Base-by-base conservation (phyloP, 2,888 invertebrate genomes). In the Colletes collaris region DNA sequence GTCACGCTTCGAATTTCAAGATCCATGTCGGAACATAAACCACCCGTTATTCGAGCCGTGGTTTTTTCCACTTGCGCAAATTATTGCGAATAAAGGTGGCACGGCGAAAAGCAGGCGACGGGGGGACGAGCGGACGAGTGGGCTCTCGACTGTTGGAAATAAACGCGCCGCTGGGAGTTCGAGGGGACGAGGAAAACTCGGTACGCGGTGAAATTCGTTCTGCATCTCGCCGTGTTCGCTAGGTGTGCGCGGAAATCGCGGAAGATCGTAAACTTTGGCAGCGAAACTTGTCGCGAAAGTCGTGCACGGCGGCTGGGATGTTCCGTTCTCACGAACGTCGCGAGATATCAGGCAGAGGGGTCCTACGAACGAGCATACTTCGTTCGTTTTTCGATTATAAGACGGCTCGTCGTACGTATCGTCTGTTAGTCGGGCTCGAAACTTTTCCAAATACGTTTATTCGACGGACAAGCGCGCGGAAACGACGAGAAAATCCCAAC, bases 321-420 rank as follows among this genome's bases (percentile, higher is more conserved):
- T 40, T 40, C 40, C 40, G 40, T 40, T 40, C 40, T 40, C 40
- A 40, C 40, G 40, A 40, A 40, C 40, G 6, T 40, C 40, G 37
- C 8, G 7, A 0, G 19, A 66, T 11, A 16, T 4, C 2, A 6
- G 74, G 63, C 63, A 10, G 59, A 76, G 58, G 62, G 64, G 49
- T 44, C 71, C 49, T 69, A 80, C 68, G 66, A 52, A 37, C 77
- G 72, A 56, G 50, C 62, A 40, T 55, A 64, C 53, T 56, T 53
- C 60, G 68, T 70, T 76, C 59, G 70, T 73, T 67, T 82, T 72
- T 62, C 82, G 82, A 82, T 82, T 79, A 82, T 71, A 82, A 79
- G 66, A 46, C 16, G 59, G 58, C 58, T 56, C 50, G 49, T 53
- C 19, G 46, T 40, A 63, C 46, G 49, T n/a, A 58, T 52, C 35